phyloP scores from a whole-genome alignment of 2,888 invertebrate genomes.

The Drosophila dives region DNA sequence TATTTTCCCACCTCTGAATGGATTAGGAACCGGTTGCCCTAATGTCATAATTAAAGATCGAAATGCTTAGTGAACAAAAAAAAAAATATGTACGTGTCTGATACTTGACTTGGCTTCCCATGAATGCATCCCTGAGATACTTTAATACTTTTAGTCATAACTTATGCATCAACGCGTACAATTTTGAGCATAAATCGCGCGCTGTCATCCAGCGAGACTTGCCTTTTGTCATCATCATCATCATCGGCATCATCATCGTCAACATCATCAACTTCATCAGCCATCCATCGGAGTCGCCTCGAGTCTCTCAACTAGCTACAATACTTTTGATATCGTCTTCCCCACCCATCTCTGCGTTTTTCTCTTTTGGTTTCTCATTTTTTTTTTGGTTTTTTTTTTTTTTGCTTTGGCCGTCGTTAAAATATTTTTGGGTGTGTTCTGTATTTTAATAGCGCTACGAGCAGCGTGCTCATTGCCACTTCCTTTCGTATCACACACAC shows the following conservation, averaged over 20 bases:
- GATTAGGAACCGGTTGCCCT: constrained; percentile 27
- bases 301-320: constrained; percentile 46
- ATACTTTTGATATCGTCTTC: constrained; percentile 42
- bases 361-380: constrained; percentile 11
- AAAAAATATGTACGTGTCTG: constrained; percentile 25
- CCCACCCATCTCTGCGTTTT: constrained; percentile 15
- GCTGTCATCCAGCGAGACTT: constrained; percentile 60
- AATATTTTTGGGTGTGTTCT: constrained; percentile 81
- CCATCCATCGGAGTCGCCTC: constrained; percentile 39
- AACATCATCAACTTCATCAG: constrained; percentile 13
- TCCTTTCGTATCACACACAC: constrained; percentile 64
- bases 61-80: constrained; percentile 11
- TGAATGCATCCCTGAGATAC: constrained; percentile 65
- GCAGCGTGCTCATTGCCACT: constrained; percentile 70
- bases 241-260: constrained; percentile 9
- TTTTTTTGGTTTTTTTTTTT: constrained; percentile 24
- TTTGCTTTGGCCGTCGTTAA: constrained; percentile 65
- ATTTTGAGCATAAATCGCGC: constrained; percentile 77
- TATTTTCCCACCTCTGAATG: background rate
- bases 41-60: constrained; percentile 49
- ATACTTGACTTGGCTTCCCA: constrained; percentile 25
- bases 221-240: constrained; percentile 47
- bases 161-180: constrained; percentile 80
- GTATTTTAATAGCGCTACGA: constrained; percentile 76
- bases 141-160: constrained; percentile 52